Base-by-base conservation (phyloP, 1,140 invertebrate species). In the Dreissena rostriformis region DNA sequence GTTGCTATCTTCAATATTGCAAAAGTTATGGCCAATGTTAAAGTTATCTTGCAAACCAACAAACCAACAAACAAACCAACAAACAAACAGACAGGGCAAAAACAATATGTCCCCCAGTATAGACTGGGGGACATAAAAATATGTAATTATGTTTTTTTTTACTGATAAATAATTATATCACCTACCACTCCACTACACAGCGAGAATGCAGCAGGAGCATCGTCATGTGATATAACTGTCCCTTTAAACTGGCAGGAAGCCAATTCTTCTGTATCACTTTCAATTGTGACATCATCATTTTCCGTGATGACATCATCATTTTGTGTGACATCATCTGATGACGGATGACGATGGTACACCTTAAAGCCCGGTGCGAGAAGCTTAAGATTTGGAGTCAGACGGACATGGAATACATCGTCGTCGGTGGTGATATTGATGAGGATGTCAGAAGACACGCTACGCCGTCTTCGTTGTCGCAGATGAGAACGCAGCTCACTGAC, bases 351-450 rank as follows among this genome's bases (percentile, higher is more conserved):
- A 39, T 82, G 79, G 26, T 82, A 82, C 65, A 82, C 29, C 66
- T 74, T 82, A 70, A 82, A 82, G 26, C 79, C 55, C 11, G 79
- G 71, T 12, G 70, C 79, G 8, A 82, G 71, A 15, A 82, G 68
- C 24, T 73, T 49, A 19, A 17, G 7, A 55, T 82, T 82, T 24
- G 68, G 70, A 24, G n/a, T 39, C 52, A 82, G 79, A 29, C 65
- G 71, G 53, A 82, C 28, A 39, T 82, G 79, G 39, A 63, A 82
- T 11, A 49, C 22, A 26, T 82, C 79, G 10, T 66, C 39, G 57
- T 73, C 29, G 19, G 79, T 82, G 17, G 70, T 53, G 24, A 82
- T 82, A 57, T 82, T 82, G 53, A 82, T 73, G 79, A 82, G 73
- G 22, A 82, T 66, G 51, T 82, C 55, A n/a, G 79, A 67, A 26